phyloP scores from a whole-genome alignment of 2,113 vertebrate genomes.

The Antechinus flavipes region DNA sequence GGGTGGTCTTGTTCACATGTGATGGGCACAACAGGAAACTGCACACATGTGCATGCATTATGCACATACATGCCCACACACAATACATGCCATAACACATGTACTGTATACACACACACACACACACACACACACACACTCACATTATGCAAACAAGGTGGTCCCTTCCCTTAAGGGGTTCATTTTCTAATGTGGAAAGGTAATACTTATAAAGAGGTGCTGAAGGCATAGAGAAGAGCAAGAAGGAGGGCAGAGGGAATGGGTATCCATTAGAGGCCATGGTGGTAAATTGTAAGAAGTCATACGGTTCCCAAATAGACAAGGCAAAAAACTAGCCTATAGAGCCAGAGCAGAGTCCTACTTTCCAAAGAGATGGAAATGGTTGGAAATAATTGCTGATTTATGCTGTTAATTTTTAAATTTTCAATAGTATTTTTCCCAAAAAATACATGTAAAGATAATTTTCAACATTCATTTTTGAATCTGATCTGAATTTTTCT shows the following conservation, averaged over 20 bases:
- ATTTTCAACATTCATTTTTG: too few relatives aligned
- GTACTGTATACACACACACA: too few relatives aligned
- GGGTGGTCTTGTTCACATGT: background rate
- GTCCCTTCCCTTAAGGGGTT: background rate
- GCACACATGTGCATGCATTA: background rate
- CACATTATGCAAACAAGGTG: background rate
- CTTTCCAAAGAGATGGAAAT: background rate
- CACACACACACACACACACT: too few relatives aligned
- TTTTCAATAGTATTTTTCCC: too few relatives aligned
- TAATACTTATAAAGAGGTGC: background rate
- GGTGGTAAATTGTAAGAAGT: background rate
- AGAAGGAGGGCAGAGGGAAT: background rate
- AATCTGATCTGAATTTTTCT: too few relatives aligned
- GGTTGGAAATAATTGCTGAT: background rate
- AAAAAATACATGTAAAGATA: too few relatives aligned
- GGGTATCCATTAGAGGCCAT: background rate
- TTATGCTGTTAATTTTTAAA: background rate
- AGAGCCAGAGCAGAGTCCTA: background rate
- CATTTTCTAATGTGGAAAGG: background rate
- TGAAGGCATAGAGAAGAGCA: background rate
- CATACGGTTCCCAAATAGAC: background rate
- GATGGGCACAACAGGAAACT: too few relatives aligned
- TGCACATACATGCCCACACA: background rate
- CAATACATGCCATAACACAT: background rate
- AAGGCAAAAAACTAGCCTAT: background rate